These are phyloP conservation scores for Brenthis ino DNA, from an alignment of 2,888 invertebrate species.

Conservation along the genomic window DNA sequence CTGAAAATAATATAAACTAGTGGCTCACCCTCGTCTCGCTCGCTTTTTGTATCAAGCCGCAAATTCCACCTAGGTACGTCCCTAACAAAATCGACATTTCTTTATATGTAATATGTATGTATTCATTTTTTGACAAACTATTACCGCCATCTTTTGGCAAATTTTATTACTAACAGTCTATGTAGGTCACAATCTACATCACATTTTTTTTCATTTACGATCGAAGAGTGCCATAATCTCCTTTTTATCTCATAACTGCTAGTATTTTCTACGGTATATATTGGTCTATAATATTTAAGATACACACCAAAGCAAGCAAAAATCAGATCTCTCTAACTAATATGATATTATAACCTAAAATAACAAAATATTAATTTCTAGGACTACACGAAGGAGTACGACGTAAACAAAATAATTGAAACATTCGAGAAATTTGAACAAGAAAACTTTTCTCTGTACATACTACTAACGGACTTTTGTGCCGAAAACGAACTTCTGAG, in stretches of 20 bases:
- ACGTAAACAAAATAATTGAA: slow-evolving; percentile 80
- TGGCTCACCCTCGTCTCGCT: no score
- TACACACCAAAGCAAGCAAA: no score
- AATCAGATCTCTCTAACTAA: neutral
- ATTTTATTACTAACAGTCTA: no score
- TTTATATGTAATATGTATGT: neutral
- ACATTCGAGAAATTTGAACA: slow-evolving; percentile 86
- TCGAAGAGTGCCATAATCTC: no score
- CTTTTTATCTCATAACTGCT: no score
- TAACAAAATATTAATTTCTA: slow-evolving; percentile 42
- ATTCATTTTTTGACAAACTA: neutral
- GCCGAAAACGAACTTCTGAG: slow-evolving; percentile 61
- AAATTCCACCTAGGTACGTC: no score
- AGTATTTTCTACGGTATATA: neutral
- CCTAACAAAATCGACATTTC: no score
- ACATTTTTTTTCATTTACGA: no score
- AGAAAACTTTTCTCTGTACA: slow-evolving; percentile 89
- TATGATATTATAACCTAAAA: neutral
- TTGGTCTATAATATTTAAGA: neutral
- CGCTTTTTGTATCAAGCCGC: no score
- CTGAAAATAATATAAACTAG: no score
- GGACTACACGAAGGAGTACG: slow-evolving; percentile 76
- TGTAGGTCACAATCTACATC: neutral
- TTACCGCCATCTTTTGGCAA: no score
- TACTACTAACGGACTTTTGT: slow-evolving; percentile 84